These are phyloP conservation scores for Amblyraja radiata DNA, from an alignment of 2,797 vertebrate genomes.

Conservation along the genomic window DNA sequence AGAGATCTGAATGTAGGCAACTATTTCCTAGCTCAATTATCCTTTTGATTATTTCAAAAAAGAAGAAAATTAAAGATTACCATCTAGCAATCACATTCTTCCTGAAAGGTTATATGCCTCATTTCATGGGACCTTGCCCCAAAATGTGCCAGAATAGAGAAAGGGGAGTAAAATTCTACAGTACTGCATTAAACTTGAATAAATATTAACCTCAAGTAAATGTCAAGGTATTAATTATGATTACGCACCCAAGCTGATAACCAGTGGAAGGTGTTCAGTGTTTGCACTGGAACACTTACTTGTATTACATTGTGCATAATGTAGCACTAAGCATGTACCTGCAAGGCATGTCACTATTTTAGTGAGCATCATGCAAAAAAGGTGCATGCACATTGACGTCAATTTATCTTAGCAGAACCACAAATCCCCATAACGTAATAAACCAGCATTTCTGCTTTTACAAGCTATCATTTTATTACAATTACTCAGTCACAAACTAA, in stretches of 20 bases:
- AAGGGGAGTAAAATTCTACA: conserved; percentile 18
- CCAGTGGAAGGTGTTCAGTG: conserved; percentile 28
- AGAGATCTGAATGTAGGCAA: neutral
- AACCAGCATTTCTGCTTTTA: conserved; percentile 25
- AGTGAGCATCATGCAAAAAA: conserved; percentile 8
- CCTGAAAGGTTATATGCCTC: neutral
- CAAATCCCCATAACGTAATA: neutral
- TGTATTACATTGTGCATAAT: neutral
- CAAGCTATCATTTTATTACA: conserved; percentile 28
- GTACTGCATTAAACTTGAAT: conserved; percentile 1
- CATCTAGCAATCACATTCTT: neutral
- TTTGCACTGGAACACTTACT: conserved; percentile 30
- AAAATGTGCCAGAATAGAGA: neutral
- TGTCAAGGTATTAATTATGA: conserved; percentile 12
- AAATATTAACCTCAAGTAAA: conserved; percentile 33
- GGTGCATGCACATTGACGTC: conserved; percentile 10
- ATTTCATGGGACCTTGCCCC: neutral
- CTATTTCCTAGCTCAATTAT: conserved; percentile 22
- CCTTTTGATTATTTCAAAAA: conserved; percentile 4
- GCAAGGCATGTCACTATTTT: conserved; percentile 3
- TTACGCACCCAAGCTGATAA: neutral
- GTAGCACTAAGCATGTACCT: neutral
- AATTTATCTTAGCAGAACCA: neutral
- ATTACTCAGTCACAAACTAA: conserved; percentile 32
- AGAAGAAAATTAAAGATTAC: neutral